Evolutionary conservation across 2,113 vertebrate species (phyloP).

Genomic region (Alces alces): DNA sequence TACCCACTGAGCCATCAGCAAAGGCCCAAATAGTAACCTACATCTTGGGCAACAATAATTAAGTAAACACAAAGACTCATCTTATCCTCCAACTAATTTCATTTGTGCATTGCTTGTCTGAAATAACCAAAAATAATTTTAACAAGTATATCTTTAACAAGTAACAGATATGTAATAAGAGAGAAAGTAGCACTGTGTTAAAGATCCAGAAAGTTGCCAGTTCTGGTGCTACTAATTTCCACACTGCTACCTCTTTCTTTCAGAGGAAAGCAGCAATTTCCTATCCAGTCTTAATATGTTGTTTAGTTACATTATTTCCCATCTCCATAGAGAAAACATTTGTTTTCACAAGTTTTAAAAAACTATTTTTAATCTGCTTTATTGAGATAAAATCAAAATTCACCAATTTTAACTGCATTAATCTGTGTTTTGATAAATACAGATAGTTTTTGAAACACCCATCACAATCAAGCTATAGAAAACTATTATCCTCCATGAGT

Average conservation of each 20-base stretch:
- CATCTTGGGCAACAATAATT: not conserved
- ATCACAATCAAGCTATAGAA: not conserved
- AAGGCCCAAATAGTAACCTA: not conserved
- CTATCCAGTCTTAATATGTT: not conserved
- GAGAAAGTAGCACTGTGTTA: not conserved
- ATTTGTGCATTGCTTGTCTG: not conserved
- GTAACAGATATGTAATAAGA: not conserved
- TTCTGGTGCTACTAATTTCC: not conserved
- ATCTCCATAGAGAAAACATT: not conserved
- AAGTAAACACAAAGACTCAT: not conserved
- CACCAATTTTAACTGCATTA: not conserved
- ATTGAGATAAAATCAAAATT: not conserved
- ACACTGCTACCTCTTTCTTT: not conserved
- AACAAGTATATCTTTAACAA: not conserved
- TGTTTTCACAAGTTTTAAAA: not conserved
- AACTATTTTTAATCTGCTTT: not conserved
- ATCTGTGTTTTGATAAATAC: not conserved
- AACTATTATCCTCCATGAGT: not conserved
- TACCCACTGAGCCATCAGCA: not conserved
- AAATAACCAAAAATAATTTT: constrained; percentile 4
- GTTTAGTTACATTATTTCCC: not conserved
- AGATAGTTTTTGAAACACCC: not conserved
- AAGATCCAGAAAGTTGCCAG: not conserved
- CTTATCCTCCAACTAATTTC: not conserved
- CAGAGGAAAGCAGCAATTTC: not conserved